Conservation (phyloP, 2,797 vertebrate species). For the Oreortyx pictus region DNA sequence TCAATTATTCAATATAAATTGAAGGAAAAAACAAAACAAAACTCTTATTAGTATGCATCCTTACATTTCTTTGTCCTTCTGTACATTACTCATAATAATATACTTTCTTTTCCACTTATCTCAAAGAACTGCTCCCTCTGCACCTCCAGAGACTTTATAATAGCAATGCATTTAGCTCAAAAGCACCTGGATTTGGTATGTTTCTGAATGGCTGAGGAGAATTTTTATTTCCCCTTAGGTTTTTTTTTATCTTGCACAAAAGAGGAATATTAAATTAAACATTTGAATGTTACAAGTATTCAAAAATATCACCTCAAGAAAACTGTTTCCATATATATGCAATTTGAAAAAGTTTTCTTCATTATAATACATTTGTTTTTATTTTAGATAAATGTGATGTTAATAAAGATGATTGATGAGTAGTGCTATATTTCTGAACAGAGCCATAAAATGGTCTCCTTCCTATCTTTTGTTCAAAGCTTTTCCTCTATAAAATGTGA, state of each 20-base stretch:
- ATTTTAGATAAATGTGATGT: background rate
- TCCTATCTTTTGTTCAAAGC: background rate
- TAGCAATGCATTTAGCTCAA: constrained; percentile 17
- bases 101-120: background rate
- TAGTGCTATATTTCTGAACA: background rate
- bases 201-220: constrained; percentile 27
- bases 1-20: constrained; percentile 35
- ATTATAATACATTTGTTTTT: background rate
- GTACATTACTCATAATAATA: constrained; percentile 24
- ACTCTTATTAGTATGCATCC: constrained; percentile 38
- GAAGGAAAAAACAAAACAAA: constrained; percentile 54
- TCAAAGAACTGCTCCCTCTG: constrained; percentile 32
- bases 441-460: background rate
- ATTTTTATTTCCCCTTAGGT: constrained; percentile 3
- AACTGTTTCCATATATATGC: background rate
- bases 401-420: background rate
- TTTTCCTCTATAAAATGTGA: background rate
- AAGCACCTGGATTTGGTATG: constrained; percentile 26
- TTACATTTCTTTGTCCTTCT: background rate
- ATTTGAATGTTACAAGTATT: background rate
- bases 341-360: background rate
- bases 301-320: background rate
- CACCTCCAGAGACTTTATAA: background rate
- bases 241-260: background rate
- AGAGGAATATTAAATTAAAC: constrained; percentile 13